Conservation (phyloP, 2,797 vertebrate species). For the Paramormyrops hopkinsi region DNA sequence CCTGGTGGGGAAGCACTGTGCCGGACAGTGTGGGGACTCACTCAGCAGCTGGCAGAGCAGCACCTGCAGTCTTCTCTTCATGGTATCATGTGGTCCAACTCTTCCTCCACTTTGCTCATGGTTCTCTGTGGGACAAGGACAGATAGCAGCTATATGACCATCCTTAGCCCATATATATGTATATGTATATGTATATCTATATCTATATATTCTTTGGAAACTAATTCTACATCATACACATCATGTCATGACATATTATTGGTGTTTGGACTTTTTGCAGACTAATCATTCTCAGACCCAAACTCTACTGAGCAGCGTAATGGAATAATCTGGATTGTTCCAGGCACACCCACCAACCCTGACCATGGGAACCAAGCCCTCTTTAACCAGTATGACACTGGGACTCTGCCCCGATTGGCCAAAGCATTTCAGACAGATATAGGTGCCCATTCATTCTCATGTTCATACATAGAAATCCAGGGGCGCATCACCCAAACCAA, state of each 20-base stretch:
- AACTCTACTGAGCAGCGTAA: background rate
- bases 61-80: conserved; percentile 98
- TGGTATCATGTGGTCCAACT: conserved; percentile 98
- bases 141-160: conserved; percentile 23
- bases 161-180: background rate
- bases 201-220: background rate
- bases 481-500: background rate
- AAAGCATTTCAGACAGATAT: background rate
- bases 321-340: background rate
- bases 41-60: conserved; percentile 97
- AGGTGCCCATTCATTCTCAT: background rate
- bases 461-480: background rate
- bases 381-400: background rate
- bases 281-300: background rate
- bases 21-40: conserved; percentile 59
- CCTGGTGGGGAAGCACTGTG: background rate
- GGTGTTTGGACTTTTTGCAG: background rate
- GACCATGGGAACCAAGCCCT: background rate
- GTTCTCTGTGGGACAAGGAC: conserved; percentile 69
- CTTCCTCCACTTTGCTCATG: conserved; percentile 96
- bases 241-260: background rate
- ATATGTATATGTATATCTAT: background rate
- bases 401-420: background rate
- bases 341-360: background rate
- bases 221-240: background rate